Evolutionary conservation across 2,888 invertebrate species (phyloP).

Genomic region (Ecliptopera silaceata): DNA sequence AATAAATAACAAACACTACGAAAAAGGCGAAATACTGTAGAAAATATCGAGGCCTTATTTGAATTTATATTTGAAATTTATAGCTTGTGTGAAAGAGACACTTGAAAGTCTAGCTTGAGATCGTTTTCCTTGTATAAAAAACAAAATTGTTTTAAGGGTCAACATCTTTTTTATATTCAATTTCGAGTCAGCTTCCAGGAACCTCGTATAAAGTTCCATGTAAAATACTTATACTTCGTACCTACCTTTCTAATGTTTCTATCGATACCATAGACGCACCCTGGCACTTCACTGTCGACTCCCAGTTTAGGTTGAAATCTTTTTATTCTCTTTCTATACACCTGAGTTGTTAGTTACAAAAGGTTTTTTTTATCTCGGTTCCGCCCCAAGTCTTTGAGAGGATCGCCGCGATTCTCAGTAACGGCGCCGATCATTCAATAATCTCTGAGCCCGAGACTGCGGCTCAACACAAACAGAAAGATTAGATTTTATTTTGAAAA

Average conservation of each 20-base stretch:
- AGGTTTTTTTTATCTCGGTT: slow-evolving; percentile 71
- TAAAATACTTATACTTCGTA: too few species aligned
- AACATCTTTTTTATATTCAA: too few species aligned
- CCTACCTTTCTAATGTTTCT: slow-evolving; percentile 30
- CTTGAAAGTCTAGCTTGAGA: too few species aligned
- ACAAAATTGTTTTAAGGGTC: too few species aligned
- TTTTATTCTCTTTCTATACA: slow-evolving; percentile 74
- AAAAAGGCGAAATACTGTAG: too few species aligned
- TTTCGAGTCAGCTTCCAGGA: too few species aligned
- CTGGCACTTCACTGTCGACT: slow-evolving; percentile 59
- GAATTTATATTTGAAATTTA: too few species aligned
- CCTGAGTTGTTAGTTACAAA: slow-evolving; percentile 81
- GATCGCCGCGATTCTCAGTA: slow-evolving; percentile 71
- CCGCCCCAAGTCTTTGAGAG: slow-evolving; percentile 69
- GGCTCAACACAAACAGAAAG: slow-evolving; percentile 3
- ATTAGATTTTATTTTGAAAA: slow-evolving; percentile 4
- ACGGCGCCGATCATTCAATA: slow-evolving; percentile 68
- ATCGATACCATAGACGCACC: slow-evolving; percentile 56
- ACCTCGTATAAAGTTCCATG: too few species aligned
- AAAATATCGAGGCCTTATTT: too few species aligned
- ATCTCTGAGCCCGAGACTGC: slow-evolving; percentile 42
- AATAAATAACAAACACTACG: too few species aligned
- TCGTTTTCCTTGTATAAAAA: too few species aligned
- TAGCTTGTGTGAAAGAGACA: too few species aligned
- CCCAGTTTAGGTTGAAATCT: slow-evolving; percentile 58